These are phyloP conservation scores for Entomobrya proxima DNA, from an alignment of 2,888 invertebrate species.

Conservation along the genomic window DNA sequence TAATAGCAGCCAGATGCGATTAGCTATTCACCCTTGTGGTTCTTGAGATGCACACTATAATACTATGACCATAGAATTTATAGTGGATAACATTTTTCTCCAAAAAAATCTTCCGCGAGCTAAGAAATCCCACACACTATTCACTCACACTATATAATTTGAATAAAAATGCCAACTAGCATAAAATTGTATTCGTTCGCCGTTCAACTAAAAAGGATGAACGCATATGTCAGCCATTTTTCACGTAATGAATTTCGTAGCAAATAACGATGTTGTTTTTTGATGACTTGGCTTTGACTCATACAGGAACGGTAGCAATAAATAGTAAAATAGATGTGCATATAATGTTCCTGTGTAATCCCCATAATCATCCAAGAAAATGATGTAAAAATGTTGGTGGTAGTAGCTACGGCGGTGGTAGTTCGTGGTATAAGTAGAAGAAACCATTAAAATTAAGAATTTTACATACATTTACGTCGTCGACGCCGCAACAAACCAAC, in stretches of 20 bases:
- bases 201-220: background rate
- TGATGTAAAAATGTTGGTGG: conserved; percentile 25
- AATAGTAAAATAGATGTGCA: conserved; percentile 22
- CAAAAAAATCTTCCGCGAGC: background rate
- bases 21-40: conserved; percentile 2
- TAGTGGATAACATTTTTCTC: background rate
- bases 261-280: conserved; percentile 27
- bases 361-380: conserved; percentile 9
- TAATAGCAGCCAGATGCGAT: no score
- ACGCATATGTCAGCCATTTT: conserved; percentile 52
- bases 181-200: no score
- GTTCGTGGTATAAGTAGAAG: background rate
- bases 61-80: background rate
- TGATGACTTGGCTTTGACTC: conserved; percentile 27
- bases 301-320: conserved; percentile 35
- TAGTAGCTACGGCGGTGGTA: background rate
- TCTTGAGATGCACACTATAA: no score
- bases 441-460: conserved; percentile 42
- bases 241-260: conserved; percentile 33
- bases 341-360: background rate
- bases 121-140: conserved; percentile 22
- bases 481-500: conserved; percentile 24
- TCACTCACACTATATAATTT: background rate
- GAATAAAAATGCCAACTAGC: no score
- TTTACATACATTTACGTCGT: background rate